Percentiles rank a stretch among this genome's conserved stretches.
Conservation (phyloP, 2,888 invertebrate genomes). For the Sympetrum striolatum region DNA sequence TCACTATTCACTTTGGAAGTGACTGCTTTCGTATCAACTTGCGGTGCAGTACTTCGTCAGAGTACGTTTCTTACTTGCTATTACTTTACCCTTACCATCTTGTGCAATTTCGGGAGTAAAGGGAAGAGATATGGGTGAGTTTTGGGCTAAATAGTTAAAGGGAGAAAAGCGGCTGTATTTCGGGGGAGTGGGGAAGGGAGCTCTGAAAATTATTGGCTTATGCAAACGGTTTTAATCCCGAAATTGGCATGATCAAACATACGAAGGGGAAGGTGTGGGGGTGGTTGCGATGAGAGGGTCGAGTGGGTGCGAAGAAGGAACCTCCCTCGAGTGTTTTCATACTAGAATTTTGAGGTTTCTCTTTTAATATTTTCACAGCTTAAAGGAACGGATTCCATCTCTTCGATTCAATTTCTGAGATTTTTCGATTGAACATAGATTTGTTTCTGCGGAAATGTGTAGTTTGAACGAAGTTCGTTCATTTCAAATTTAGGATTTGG, state of each 20-base stretch:
- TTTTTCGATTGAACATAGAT: too few relatives aligned
- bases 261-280: background rate
- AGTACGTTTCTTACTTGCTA: background rate
- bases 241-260: constrained; percentile 41
- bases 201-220: constrained; percentile 38
- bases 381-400: background rate
- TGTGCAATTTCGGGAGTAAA: background rate
- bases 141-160: background rate
- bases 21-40: too few relatives aligned
- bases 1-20: too few relatives aligned
- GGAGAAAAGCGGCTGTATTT: constrained; percentile 15
- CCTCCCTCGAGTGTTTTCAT: background rate
- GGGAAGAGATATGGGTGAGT: background rate
- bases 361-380: background rate
- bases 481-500: too few relatives aligned
- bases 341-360: too few relatives aligned
- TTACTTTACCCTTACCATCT: background rate
- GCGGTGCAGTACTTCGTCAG: background rate
- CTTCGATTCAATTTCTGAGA: background rate
- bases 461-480: too few relatives aligned
- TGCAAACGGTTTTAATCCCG: constrained; percentile 42
- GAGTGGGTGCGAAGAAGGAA: background rate
- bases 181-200: background rate
- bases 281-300: background rate
- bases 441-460: too few relatives aligned